These are phyloP conservation scores for Lasius platythorax DNA, from an alignment of 2,888 invertebrate species.

Conservation along the genomic window DNA sequence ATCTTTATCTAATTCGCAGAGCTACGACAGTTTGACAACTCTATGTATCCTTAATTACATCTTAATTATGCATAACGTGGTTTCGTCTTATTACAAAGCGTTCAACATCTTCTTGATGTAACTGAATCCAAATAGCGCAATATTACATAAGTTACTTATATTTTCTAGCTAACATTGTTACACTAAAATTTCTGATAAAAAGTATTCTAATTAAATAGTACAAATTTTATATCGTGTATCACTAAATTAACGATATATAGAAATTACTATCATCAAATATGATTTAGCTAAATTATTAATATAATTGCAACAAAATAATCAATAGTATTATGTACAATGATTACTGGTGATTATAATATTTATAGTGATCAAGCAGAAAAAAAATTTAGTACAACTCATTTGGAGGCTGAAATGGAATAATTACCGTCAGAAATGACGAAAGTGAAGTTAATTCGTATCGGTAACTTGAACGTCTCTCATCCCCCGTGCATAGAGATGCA, in stretches of 20 bases:
- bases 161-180: neutral
- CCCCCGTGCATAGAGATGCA: neutral
- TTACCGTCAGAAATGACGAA: neutral
- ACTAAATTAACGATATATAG: neutral
- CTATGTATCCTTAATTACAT: neutral
- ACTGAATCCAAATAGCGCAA: neutral
- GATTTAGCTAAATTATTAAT: neutral
- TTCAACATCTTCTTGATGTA: neutral
- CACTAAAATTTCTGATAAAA: neutral
- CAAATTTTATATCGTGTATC: neutral
- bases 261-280: neutral
- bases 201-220: neutral
- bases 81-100: neutral
- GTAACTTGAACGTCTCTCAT: conserved; percentile 6
- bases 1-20: neutral
- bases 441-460: neutral
- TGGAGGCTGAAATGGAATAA: neutral
- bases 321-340: neutral
- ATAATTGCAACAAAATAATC: neutral
- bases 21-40: neutral
- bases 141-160: neutral
- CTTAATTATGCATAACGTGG: neutral
- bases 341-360: neutral
- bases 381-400: neutral
- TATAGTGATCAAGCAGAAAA: neutral